Evolutionary conservation across 2,113 vertebrate species (phyloP).

Genomic region (Pseudolaguvia tuberculata): DNA sequence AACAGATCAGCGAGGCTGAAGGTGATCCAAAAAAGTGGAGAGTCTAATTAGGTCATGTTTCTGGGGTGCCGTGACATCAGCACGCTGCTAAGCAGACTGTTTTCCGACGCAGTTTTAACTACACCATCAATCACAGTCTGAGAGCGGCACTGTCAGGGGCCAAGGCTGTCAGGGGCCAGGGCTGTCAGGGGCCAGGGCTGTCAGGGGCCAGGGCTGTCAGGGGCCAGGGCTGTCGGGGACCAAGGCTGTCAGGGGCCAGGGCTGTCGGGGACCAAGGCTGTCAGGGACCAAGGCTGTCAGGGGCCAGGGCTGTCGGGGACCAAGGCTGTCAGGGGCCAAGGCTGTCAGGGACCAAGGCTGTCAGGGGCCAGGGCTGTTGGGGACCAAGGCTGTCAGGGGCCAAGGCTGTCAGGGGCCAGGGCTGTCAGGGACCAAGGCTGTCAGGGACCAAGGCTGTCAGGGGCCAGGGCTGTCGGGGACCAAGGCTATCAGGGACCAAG

Average conservation of each 20-base stretch:
- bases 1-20: slow-evolving; percentile 38
- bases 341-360: too few species aligned
- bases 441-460: too few species aligned
- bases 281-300: too few species aligned
- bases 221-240: slow-evolving; percentile 20
- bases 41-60: slow-evolving; percentile 38
- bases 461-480: slow-evolving; percentile 20
- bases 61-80: slow-evolving; percentile 37
- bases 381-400: slow-evolving; percentile 41
- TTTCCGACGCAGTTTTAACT: slow-evolving; percentile 38
- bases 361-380: slow-evolving; percentile 29
- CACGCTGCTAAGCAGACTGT: slow-evolving; percentile 43
- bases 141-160: slow-evolving; percentile 34
- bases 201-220: too few species aligned
- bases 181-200: slow-evolving; percentile 36
- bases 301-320: slow-evolving; percentile 20
- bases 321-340: slow-evolving; percentile 36
- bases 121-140: slow-evolving; percentile 45
- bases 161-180: slow-evolving; percentile 24
- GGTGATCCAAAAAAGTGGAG: slow-evolving; percentile 42
- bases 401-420: too few species aligned
- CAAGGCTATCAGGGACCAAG: too few species aligned
- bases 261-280: too few species aligned
- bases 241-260: slow-evolving; percentile 36
- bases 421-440: slow-evolving; percentile 36